These are phyloP conservation scores for Heteromormyrus szaboi DNA, from an alignment of 2,797 vertebrate genomes.

Conservation along the genomic window DNA sequence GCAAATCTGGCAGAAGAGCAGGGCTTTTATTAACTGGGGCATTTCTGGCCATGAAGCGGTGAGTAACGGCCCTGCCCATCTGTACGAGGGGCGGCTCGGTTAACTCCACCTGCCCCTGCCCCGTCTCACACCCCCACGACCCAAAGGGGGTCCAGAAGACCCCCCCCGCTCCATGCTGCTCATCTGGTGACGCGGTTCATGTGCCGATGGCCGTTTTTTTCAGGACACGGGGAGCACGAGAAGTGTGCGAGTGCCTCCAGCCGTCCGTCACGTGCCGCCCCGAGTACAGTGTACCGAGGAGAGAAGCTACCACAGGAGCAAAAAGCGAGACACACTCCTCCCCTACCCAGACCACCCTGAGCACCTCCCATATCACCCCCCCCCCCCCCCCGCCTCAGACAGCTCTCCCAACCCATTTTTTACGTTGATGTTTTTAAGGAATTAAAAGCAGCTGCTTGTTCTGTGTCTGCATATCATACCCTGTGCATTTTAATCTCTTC, in stretches of 20 bases:
- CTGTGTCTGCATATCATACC: neutral
- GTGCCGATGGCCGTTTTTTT: neutral
- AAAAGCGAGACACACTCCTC: neutral
- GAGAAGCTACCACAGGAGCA: neutral
- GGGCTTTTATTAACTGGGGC: neutral
- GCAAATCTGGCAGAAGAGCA: neutral
- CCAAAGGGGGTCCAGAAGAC: neutral
- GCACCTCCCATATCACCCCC: too few relatives aligned
- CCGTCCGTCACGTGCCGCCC: neutral
- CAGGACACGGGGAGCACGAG: neutral
- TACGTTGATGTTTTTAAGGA: neutral
- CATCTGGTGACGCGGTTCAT: neutral
- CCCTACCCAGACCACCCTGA: neutral
- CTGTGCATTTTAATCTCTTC: neutral
- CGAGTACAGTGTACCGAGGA: neutral
- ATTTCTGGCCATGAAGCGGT: neutral
- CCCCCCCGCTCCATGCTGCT: neutral
- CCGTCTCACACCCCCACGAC: neutral
- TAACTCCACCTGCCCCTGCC: neutral
- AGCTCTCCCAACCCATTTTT: neutral
- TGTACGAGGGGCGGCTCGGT: neutral
- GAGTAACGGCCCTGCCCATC: neutral
- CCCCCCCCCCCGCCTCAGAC: neutral
- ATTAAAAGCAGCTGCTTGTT: neutral
- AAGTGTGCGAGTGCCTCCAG: neutral